Conservation (phyloP, 1,140 invertebrate genomes). For the Euwallacea similis region DNA sequence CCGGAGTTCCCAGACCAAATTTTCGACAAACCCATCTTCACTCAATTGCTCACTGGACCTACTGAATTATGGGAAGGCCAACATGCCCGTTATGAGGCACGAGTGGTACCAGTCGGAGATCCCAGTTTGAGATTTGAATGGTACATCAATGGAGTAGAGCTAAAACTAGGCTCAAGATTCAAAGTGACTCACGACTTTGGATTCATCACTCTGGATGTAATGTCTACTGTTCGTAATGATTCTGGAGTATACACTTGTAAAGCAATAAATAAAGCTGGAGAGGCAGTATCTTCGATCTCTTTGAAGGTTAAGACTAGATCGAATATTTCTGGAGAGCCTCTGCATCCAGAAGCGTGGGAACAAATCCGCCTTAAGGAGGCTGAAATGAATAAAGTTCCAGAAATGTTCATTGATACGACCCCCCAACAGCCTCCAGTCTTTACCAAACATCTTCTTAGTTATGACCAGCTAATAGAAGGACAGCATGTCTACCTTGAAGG, state of each 20-base stretch:
- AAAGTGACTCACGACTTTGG: constrained; percentile 91
- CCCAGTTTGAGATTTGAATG: constrained; percentile 87
- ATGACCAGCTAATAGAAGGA: constrained; percentile 83
- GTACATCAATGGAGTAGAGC: constrained; percentile 91
- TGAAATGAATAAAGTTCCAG: constrained; percentile 83
- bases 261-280: constrained; percentile 86
- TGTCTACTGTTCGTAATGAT: constrained; percentile 85
- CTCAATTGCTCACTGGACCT: constrained; percentile 84
- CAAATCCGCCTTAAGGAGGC: constrained; percentile 87
- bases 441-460: constrained; percentile 85
- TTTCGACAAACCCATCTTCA: constrained; percentile 93
- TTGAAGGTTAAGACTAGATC: constrained; percentile 83
- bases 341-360: constrained; percentile 86
- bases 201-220: constrained; percentile 90
- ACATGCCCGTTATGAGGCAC: constrained; percentile 93
- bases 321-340: constrained; percentile 75
- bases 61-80: constrained; percentile 91
- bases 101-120: constrained; percentile 94
- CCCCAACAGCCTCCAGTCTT: constrained; percentile 87
- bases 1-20: constrained; percentile 73
- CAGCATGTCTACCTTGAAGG: constrained; percentile 92
- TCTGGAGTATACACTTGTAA: constrained; percentile 92
- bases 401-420: constrained; percentile 79
- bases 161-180: constrained; percentile 89
- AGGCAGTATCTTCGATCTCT: constrained; percentile 86